These are phyloP conservation scores for Hydrozoanthus tunicans DNA, from an alignment of 64 coral and sea anemone genomes.

Conservation along the genomic window DNA sequence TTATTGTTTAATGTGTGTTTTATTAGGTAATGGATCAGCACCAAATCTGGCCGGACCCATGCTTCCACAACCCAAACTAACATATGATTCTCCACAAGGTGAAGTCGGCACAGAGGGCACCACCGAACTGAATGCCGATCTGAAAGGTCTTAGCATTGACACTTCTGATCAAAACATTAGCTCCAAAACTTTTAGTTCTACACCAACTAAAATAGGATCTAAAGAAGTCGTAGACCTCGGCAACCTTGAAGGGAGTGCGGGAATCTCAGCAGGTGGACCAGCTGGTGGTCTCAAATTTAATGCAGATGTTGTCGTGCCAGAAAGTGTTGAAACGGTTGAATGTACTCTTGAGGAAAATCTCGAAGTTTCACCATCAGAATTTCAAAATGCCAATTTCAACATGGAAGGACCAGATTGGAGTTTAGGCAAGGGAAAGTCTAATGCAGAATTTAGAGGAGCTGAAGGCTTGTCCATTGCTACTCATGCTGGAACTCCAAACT, in stretches of 20 bases:
- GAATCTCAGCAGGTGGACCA: background rate
- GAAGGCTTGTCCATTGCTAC: background rate
- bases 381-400: background rate
- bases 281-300: background rate
- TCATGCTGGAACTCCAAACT: background rate
- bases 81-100: constrained; percentile 18
- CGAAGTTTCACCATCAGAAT: constrained; percentile 1
- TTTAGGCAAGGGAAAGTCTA: background rate
- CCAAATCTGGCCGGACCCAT: background rate
- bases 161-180: background rate
- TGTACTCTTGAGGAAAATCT: background rate
- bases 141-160: background rate
- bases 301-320: constrained; percentile 4
- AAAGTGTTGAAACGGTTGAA: background rate
- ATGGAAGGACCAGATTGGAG: background rate
- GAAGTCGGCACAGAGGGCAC: background rate
- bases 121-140: background rate
- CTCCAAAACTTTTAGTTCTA: background rate
- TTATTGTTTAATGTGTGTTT: background rate
- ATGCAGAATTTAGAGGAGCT: background rate
- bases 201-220: background rate
- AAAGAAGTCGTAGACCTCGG: background rate
- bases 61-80: constrained; percentile 4
- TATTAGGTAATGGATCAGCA: constrained; percentile 3
- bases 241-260: background rate